Conservation (phyloP, 2,888 invertebrate species). For the Drosophila dives region DNA sequence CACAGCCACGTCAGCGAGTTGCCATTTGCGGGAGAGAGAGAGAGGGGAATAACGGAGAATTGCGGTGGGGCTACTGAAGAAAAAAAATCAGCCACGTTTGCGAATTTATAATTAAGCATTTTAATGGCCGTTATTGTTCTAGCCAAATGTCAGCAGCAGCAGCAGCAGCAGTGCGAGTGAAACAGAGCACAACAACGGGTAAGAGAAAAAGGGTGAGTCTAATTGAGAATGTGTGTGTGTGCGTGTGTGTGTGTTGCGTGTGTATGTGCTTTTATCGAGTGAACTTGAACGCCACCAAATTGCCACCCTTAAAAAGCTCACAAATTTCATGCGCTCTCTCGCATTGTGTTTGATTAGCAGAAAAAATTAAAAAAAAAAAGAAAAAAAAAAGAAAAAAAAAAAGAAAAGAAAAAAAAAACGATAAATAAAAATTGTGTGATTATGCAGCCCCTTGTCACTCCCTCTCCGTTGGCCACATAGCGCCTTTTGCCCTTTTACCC, state of each 20-base stretch:
- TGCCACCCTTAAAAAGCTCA: slow-evolving; percentile 79
- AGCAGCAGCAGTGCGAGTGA: slow-evolving; percentile 34
- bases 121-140: slow-evolving; percentile 82
- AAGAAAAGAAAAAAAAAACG: slow-evolving; percentile 32
- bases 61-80: slow-evolving; percentile 36
- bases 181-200: slow-evolving; percentile 10
- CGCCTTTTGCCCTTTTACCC: slow-evolving; percentile 34
- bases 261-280: slow-evolving; percentile 54
- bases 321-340: slow-evolving; percentile 18
- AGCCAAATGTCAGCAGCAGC: slow-evolving; percentile 46
- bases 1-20: slow-evolving; percentile 48
- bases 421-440: slow-evolving; percentile 59
- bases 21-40: background rate
- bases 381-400: slow-evolving; percentile 48
- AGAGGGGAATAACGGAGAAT: background rate
- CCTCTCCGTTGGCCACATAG: background rate
- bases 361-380: slow-evolving; percentile 20
- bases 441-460: slow-evolving; percentile 35
- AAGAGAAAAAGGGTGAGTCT: background rate
- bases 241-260: slow-evolving; percentile 30
- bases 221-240: slow-evolving; percentile 4
- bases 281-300: slow-evolving; percentile 73
- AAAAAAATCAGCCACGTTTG: slow-evolving; percentile 78
- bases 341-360: slow-evolving; percentile 70
- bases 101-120: slow-evolving; percentile 83